These are phyloP conservation scores for Caerostris darwini DNA, from an alignment of 1,140 invertebrate species.

Conservation along the genomic window DNA sequence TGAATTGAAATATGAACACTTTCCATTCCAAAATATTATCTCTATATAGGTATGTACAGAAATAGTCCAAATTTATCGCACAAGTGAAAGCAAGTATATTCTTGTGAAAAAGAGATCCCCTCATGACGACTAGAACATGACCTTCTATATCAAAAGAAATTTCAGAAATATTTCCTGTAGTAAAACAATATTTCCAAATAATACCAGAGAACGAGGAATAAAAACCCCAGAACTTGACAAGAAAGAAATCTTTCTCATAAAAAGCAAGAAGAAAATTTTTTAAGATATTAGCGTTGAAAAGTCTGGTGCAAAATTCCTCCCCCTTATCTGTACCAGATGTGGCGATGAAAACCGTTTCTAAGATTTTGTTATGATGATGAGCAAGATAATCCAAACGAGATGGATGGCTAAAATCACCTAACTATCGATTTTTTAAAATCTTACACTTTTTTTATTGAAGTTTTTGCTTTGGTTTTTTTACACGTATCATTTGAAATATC, in stretches of 20 bases:
- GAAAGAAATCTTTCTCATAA: conserved; percentile 1
- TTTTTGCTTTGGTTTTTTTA: background rate
- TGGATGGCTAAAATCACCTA: background rate
- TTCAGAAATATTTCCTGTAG: background rate
- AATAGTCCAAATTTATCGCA: no score
- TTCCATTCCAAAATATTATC: no score
- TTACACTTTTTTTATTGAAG: background rate
- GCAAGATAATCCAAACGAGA: background rate
- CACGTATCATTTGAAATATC: background rate
- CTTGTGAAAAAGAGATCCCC: no score
- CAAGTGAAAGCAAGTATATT: no score
- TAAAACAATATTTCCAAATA: background rate
- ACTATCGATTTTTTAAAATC: background rate
- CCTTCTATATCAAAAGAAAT: no score
- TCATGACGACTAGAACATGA: no score
- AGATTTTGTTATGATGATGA: conserved; percentile 10
- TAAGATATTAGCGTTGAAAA: conserved; percentile 2
- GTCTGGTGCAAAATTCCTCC: background rate
- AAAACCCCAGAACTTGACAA: background rate
- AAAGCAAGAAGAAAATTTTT: background rate
- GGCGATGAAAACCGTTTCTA: background rate
- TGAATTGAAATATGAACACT: no score
- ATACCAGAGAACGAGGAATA: background rate
- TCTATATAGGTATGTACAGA: no score
- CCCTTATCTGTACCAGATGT: background rate